Percentiles rank a stretch among this genome's conserved stretches.
Conservation (phyloP, 2,797 vertebrate species). For the Syncerus caffer region DNA sequence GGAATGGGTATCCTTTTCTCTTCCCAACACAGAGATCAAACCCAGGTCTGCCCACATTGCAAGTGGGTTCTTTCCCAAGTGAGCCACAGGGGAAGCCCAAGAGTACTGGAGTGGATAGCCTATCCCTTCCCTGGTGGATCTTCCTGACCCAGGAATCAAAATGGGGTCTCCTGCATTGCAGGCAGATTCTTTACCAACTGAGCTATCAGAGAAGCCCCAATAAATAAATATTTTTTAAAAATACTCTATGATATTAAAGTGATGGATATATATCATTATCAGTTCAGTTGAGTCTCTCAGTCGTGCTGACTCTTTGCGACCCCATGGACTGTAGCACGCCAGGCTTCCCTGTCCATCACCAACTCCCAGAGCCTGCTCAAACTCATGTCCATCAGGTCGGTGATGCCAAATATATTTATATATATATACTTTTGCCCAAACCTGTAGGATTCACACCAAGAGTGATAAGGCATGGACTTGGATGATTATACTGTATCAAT, state of each 20-base stretch:
- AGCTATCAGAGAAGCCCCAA: not conserved
- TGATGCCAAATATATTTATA: not conserved
- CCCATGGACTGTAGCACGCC: not conserved
- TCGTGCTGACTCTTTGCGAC: not conserved
- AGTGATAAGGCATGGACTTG: not conserved
- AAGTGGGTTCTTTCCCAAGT: not conserved
- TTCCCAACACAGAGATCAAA: not conserved
- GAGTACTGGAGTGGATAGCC: not conserved
- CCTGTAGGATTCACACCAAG: not conserved
- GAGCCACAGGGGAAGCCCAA: not conserved
- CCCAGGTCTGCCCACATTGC: not conserved
- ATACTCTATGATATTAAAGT: not conserved
- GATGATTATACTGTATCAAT: not conserved
- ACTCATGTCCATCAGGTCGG: not conserved
- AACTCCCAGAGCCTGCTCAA: not conserved
- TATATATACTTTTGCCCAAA: not conserved
- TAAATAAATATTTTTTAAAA: not conserved
- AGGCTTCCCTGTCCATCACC: not conserved
- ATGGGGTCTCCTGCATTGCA: not conserved
- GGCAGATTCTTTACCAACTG: not conserved
- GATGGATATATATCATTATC: not conserved
- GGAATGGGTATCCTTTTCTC: not conserved
- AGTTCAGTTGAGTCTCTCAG: not conserved
- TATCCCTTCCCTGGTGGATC: not conserved
- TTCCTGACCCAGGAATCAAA: not conserved